Percentiles rank a stretch among this genome's conserved stretches.
These are phyloP conservation scores for Hydropsyche betteni DNA, from an alignment of 2,888 invertebrate species.

Conservation along the genomic window DNA sequence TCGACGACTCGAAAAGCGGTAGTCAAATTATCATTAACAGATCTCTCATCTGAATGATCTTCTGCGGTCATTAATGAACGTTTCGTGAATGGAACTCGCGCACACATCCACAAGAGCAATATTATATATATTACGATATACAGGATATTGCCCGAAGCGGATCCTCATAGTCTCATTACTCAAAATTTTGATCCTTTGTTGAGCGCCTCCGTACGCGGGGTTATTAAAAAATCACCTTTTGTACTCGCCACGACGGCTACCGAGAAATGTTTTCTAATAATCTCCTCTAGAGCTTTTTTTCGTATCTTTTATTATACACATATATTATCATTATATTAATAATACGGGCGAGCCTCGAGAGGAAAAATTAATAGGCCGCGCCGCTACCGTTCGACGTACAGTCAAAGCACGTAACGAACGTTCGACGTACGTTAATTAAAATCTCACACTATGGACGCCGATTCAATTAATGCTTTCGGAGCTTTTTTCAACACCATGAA, in stretches of 20 bases:
- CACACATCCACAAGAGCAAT: no score
- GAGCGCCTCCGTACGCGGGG: background rate
- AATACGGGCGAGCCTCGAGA: constrained; percentile 23
- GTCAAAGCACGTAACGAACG: constrained; percentile 31
- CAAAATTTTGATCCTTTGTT: constrained; percentile 35
- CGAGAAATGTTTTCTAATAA: constrained; percentile 43
- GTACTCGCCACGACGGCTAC: constrained; percentile 30
- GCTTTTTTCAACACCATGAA: background rate
- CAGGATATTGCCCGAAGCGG: constrained; percentile 30
- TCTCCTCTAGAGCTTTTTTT: constrained; percentile 29
- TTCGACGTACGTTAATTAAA: constrained; percentile 29
- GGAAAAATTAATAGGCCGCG: constrained; percentile 36
- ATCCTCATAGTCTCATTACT: constrained; percentile 32
- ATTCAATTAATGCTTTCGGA: constrained; percentile 17
- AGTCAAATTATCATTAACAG: no score
- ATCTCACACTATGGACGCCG: constrained; percentile 4
- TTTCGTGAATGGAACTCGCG: constrained; percentile 9
- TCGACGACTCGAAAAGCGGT: no score
- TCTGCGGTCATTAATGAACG: constrained; percentile 12
- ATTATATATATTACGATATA: constrained; percentile 1
- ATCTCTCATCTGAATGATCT: constrained; percentile 12
- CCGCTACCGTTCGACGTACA: constrained; percentile 37
- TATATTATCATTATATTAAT: constrained; percentile 9
- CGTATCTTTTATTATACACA: background rate
- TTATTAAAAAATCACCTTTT: constrained; percentile 38